Conservation (phyloP, 2,888 invertebrate genomes). For the Cosmia trapezina region DNA sequence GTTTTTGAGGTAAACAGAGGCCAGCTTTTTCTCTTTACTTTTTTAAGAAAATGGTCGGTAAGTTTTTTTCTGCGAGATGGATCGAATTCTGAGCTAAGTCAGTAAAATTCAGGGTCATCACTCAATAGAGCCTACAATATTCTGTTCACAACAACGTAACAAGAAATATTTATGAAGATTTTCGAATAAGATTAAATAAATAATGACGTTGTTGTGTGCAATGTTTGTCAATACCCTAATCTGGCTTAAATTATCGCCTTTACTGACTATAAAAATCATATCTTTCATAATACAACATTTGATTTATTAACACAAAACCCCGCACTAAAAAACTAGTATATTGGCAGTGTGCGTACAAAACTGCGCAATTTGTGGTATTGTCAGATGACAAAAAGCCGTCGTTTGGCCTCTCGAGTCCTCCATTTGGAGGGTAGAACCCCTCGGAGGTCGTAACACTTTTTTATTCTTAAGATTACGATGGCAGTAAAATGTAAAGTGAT, state of each 20-base stretch:
- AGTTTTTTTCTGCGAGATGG: neutral
- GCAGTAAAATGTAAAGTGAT: conserved; percentile 82
- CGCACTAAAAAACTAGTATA: conserved; percentile 43
- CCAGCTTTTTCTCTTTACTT: neutral
- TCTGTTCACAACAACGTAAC: conserved; percentile 3
- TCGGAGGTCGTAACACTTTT: conserved; percentile 76
- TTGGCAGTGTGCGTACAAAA: conserved; percentile 60
- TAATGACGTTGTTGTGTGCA: neutral
- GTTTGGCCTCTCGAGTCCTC: conserved; percentile 70
- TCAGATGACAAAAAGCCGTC: conserved; percentile 80
- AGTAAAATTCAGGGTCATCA: too few species aligned
- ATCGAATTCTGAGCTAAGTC: neutral
- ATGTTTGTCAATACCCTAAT: conserved; percentile 5
- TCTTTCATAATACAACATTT: conserved; percentile 20
- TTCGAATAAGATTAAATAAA: neutral
- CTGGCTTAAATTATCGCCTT: neutral
- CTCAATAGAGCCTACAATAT: conserved; percentile 4
- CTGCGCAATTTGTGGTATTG: conserved; percentile 79
- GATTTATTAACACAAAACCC: conserved; percentile 46
- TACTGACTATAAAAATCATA: neutral
- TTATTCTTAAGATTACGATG: conserved; percentile 80
- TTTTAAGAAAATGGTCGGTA: neutral
- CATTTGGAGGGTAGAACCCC: conserved; percentile 71
- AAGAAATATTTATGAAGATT: conserved; percentile 1
- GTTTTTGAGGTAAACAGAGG: conserved; percentile 5